Evolutionary conservation across 1,140 invertebrate genomes (phyloP).

Genomic region (Musca domestica): DNA sequence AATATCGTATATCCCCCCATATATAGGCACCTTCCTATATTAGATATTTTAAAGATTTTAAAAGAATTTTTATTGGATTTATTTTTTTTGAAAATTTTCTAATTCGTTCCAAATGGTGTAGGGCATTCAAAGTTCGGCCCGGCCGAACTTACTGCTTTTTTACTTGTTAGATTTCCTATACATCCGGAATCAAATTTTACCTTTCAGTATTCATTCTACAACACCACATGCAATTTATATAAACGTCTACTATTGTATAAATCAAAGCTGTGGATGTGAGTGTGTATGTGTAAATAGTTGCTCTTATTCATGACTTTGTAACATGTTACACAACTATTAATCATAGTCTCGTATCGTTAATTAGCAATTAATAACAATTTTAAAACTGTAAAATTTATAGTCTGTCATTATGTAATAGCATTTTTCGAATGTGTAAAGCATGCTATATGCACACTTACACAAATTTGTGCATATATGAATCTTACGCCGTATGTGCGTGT

Average conservation of each 20-base stretch:
- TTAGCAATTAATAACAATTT: constrained; percentile 28
- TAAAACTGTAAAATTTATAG: constrained; percentile 23
- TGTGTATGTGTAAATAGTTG: background rate
- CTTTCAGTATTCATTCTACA: background rate
- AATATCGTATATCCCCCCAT: no score
- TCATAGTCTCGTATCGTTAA: constrained; percentile 22
- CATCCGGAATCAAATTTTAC: background rate
- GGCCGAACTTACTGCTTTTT: no score
- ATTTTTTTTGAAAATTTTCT: no score
- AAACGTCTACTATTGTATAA: no score
- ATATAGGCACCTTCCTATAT: no score
- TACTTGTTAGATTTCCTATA: background rate
- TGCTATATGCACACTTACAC: background rate
- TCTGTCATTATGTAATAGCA: constrained; percentile 16
- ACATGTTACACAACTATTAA: constrained; percentile 24
- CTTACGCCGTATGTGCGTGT: background rate
- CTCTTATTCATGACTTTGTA: background rate
- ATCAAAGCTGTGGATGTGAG: no score
- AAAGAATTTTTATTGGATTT: no score
- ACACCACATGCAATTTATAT: no score
- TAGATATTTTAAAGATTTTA: no score
- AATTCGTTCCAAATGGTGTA: no score
- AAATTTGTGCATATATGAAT: background rate
- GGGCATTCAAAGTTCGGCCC: no score
- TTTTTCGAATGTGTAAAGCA: background rate